Base-by-base conservation (phyloP, 2,113 vertebrate species). In the Seriola dumerili region DNA sequence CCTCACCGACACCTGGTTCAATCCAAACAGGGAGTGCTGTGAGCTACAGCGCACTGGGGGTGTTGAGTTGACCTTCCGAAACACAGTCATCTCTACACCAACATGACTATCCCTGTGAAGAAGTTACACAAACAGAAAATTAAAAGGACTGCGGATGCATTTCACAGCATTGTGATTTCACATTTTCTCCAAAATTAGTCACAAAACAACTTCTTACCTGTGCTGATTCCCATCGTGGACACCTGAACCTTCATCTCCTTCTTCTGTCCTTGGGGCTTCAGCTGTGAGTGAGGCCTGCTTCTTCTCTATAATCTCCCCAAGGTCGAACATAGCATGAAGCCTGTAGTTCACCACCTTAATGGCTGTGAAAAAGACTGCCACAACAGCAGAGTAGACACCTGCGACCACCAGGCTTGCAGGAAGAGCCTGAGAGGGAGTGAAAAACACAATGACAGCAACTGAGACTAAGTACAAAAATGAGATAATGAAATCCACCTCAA, bases 1-100 rank as follows among this genome's bases (percentile, higher is more conserved):
- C 75, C 97, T 96, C 87, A 97, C 97, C 89, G 96, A 97, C 80
- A 97, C 97, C 88, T 97, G 97, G 89, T 97, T 97, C 84, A 97
- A 93, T 57, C 97, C 97, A 86, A 96, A 97, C 59, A 97, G 91
- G 0, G 97, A 97, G 89, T 97, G 97, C 93, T 97, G 97, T 62
- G 97, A 97, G 92, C 97, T 97, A 85, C 97, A 97, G 76, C 97
- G 96, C 8, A 97, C 97, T 0, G 97, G 97, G 17, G 97, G 97
- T 0, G 97, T 97, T 36, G 97, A 97, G 87, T 96, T 97, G 73
- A 96, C 96, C 90, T 97, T 97, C 72, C 97, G 94, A 87, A 97
- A 97, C 65, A 97, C 97, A 0, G 96, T 97, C 97, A 97, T 97
- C 91, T 97, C 97, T 52, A 97, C 97, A 13, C 96, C 96, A 50